Conservation (phyloP, 53 echinoderm and acorn worm genomes). For the Paracentrotus lividus region DNA sequence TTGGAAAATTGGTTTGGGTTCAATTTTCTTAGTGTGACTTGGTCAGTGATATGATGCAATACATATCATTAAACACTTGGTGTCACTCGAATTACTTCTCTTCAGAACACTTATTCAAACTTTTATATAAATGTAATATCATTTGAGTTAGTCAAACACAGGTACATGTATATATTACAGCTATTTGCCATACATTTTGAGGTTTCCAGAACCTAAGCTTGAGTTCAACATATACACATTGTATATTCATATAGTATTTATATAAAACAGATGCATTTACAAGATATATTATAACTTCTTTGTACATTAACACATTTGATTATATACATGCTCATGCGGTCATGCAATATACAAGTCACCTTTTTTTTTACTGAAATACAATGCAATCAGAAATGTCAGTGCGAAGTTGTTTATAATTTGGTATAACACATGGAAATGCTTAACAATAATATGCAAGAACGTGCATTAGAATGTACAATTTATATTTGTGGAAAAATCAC, state of each 20-base stretch:
- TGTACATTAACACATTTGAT: background rate
- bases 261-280: background rate
- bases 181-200: background rate
- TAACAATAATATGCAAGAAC: no score
- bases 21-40: no score
- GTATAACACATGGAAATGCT: no score
- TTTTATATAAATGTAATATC: no score
- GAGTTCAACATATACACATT: conserved; percentile 33
- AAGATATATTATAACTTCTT: conserved; percentile 11
- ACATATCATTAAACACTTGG: background rate
- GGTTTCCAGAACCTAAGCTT: conserved; percentile 9
- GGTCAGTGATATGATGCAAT: no score
- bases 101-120: background rate
- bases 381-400: background rate
- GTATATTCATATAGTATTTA: conserved; percentile 32
- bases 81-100: background rate
- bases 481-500: no score
- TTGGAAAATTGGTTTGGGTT: no score
- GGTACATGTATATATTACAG: no score
- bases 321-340: background rate
- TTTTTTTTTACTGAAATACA: background rate
- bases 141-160: no score
- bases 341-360: background rate
- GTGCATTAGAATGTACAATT: no score
- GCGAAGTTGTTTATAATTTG: background rate